Evolutionary conservation across 2,888 invertebrate species (phyloP).

Genomic region (Muschampia plurimacula): DNA sequence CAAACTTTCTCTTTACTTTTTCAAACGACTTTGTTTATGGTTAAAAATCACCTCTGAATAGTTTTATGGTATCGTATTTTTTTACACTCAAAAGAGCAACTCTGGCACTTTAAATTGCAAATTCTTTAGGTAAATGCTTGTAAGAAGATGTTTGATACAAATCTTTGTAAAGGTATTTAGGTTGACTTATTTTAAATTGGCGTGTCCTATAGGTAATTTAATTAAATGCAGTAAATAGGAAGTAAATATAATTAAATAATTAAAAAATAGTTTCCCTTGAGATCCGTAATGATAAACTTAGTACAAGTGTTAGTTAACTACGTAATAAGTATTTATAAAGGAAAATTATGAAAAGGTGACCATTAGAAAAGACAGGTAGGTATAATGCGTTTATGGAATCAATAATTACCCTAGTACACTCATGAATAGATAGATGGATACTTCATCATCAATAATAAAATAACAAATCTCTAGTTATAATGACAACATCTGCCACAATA

Average conservation of each 20-base stretch:
- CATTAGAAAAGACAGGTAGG: no score
- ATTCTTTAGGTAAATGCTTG: not conserved
- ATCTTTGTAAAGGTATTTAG: not conserved
- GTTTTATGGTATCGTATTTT: constrained; percentile 35
- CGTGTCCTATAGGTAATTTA: not conserved
- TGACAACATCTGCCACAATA: not conserved
- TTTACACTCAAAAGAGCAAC: not conserved
- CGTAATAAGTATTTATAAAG: no score
- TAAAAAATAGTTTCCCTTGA: no score
- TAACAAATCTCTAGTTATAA: constrained; percentile 15
- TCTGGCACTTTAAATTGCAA: not conserved
- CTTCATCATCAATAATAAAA: constrained; percentile 19
- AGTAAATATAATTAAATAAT: no score
- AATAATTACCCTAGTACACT: no score
- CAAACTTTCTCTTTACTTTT: constrained; percentile 57
- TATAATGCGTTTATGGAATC: no score
- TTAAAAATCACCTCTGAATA: constrained; percentile 42
- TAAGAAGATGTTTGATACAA: not conserved
- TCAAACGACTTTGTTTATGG: constrained; percentile 45
- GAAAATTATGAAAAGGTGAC: no score
- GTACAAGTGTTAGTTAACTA: no score
- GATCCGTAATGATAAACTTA: no score
- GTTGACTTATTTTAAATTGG: not conserved
- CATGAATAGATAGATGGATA: not conserved
- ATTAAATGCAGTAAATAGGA: no score